Evolutionary conservation across 2,797 vertebrate species (phyloP).

Genomic region (Darevskia mixta): DNA sequence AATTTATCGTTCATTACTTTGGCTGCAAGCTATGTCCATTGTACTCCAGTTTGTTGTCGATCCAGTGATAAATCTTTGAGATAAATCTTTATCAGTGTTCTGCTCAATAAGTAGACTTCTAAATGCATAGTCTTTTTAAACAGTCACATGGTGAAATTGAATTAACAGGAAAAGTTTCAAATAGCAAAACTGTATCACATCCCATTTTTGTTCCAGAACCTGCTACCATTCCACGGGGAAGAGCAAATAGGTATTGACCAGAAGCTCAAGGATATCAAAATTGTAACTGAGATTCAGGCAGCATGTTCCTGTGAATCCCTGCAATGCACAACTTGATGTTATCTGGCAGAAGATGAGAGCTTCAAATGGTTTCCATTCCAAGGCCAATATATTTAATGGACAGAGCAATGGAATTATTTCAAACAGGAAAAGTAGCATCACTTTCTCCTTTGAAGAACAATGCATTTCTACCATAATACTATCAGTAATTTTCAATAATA

Average conservation of each 20-base stretch:
- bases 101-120: not conserved
- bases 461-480: not conserved
- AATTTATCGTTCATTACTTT: not conserved
- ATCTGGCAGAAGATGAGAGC: rapidly evolving
- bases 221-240: constrained; percentile 1
- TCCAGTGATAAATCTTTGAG: not conserved
- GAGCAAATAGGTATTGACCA: not conserved
- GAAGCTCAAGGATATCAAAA: constrained; percentile 53
- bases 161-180: not conserved
- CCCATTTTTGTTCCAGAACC: constrained; percentile 36
- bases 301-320: constrained; percentile 34
- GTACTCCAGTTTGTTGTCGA: not conserved
- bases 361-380: rapidly evolving
- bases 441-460: not conserved
- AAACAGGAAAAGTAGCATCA: not conserved
- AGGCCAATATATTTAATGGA: rapidly evolving
- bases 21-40: not conserved
- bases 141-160: not conserved
- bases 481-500: not conserved
- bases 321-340: constrained; percentile 16
- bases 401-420: not conserved
- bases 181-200: rapidly evolving
- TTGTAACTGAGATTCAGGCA: not conserved
- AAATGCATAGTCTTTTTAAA: not conserved
- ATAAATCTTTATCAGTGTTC: not conserved